phyloP scores from a whole-genome alignment of 2,888 invertebrate genomes.

The Flabesymbios commensalis region DNA sequence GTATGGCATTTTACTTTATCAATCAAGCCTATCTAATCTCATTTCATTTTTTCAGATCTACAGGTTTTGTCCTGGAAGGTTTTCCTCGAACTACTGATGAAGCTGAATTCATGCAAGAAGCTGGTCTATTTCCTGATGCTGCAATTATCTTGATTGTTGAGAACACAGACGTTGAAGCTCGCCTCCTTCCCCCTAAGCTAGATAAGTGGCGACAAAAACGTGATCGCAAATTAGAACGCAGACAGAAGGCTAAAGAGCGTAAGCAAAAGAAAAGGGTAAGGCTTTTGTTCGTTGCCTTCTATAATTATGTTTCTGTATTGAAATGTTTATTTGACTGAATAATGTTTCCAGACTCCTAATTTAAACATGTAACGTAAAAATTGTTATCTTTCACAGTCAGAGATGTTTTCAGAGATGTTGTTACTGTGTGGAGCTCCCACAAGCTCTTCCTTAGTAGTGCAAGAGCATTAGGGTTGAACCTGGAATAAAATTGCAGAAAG shows the following conservation, averaged over 20 bases:
- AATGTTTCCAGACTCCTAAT: no score
- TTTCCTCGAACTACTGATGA: slow-evolving; percentile 59
- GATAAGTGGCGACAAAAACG: slow-evolving; percentile 54
- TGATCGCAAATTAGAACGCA: slow-evolving; percentile 49
- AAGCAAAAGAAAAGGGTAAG: slow-evolving; percentile 55
- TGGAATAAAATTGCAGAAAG: no score
- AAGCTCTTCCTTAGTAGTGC: no score
- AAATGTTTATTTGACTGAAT: no score
- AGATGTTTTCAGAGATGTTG: no score
- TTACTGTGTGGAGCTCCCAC: no score
- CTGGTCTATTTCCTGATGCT: slow-evolving; percentile 58
- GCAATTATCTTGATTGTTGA: slow-evolving; percentile 53
- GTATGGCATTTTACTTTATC: background rate
- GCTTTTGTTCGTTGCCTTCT: no score
- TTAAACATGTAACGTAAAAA: no score
- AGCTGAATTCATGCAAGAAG: slow-evolving; percentile 50
- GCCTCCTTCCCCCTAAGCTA: slow-evolving; percentile 58
- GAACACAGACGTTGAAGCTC: slow-evolving; percentile 53
- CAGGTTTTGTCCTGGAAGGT: slow-evolving; percentile 61
- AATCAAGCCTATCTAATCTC: background rate
- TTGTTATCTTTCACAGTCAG: no score
- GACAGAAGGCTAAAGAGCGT: slow-evolving; percentile 49
- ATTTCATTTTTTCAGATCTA: slow-evolving; percentile 42
- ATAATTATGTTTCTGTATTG: no score
- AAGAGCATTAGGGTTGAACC: no score